Conservation (phyloP, 2,113 vertebrate species). For the Anarhynchus alexandrinus region DNA sequence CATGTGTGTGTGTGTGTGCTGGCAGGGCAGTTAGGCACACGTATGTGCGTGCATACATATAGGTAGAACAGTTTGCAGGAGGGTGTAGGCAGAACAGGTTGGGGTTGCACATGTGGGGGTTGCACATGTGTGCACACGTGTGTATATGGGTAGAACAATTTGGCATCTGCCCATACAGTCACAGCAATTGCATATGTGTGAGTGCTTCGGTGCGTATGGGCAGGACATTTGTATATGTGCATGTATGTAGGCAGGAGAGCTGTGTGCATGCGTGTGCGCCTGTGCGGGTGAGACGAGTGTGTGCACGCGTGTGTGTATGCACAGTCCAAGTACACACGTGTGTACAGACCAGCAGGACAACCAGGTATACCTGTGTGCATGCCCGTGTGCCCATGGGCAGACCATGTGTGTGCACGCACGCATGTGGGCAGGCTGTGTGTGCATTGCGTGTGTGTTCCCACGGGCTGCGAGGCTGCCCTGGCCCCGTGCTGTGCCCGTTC, state of each 20-base stretch:
- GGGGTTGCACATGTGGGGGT: background rate
- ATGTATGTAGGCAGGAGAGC: too few species aligned
- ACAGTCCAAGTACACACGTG: background rate
- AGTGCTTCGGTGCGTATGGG: fast-evolving
- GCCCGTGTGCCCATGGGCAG: background rate
- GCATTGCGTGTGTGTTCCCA: fast-evolving
- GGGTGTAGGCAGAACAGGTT: background rate
- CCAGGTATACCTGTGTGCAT: fast-evolving
- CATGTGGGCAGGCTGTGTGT: background rate
- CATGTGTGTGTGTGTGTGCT: background rate
- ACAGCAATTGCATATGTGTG: fast-evolving
- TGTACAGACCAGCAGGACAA: too few species aligned
- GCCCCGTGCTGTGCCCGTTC: background rate
- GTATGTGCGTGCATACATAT: fast-evolving
- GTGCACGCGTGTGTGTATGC: fast-evolving
- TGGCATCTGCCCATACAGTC: fast-evolving
- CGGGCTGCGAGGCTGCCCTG: background rate
- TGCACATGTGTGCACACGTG: fast-evolving
- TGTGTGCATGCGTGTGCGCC: fast-evolving
- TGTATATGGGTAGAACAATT: background rate
- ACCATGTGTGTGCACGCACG: fast-evolving
- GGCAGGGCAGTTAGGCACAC: background rate
- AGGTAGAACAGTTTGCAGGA: background rate
- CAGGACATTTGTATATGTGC: background rate
- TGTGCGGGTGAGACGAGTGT: background rate